phyloP scores from a whole-genome alignment of 2,113 vertebrate species.

The Propithecus coquereli region DNA sequence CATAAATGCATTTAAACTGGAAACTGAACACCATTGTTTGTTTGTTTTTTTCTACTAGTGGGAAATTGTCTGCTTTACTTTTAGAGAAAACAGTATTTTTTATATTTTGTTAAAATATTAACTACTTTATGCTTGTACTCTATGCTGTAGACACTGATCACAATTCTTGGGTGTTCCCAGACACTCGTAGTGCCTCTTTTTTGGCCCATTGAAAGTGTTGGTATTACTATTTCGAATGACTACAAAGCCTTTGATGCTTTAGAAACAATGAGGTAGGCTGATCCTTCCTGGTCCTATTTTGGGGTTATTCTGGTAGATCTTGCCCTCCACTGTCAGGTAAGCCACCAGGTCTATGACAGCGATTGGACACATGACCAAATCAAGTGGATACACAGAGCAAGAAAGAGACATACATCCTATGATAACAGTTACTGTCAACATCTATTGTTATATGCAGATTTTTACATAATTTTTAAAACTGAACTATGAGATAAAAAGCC shows the following conservation, averaged over 20 bases:
- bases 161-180: not conserved
- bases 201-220: not conserved
- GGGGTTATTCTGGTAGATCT: not conserved
- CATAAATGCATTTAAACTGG: conserved; percentile 10
- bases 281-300: not conserved
- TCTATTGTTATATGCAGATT: not conserved
- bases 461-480: not conserved
- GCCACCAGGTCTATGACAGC: not conserved
- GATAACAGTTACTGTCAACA: not conserved
- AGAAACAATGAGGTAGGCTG: not conserved
- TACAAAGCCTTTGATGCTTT: not conserved
- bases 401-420: not conserved
- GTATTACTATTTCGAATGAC: not conserved
- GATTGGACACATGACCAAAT: not conserved
- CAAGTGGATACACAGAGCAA: not conserved
- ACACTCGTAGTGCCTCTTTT: not conserved
- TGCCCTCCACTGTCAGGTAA: not conserved
- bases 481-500: not conserved
- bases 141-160: not conserved
- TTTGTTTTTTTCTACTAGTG: not conserved
- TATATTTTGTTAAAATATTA: not conserved
- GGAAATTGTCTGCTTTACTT: not conserved
- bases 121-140: not conserved
- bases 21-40: conserved; percentile 20
- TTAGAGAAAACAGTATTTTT: not conserved